Percentiles rank a stretch among this genome's conserved stretches.
Evolutionary conservation across 2,797 vertebrate genomes (phyloP).

Genomic region (Siniperca obscura): DNA sequence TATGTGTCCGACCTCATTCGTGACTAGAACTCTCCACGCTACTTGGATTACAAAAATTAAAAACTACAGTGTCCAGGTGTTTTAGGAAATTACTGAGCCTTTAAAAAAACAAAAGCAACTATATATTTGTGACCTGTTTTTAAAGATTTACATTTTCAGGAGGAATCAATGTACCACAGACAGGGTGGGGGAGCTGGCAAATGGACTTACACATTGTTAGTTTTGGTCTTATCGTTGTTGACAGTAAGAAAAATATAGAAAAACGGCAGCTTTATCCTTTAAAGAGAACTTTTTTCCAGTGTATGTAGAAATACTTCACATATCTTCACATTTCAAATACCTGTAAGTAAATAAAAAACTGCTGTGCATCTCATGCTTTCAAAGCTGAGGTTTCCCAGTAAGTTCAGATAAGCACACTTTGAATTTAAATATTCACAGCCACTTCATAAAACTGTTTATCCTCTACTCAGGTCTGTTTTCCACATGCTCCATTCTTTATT

Average conservation of each 20-base stretch:
- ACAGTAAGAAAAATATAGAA: not conserved
- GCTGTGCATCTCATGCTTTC: slow-evolving; percentile 24
- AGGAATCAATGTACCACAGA: not conserved
- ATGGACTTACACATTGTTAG: not conserved
- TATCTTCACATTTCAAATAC: slow-evolving; percentile 25
- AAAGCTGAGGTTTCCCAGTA: slow-evolving; percentile 32
- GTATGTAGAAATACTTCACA: slow-evolving; percentile 34
- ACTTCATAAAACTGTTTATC: slow-evolving; percentile 33
- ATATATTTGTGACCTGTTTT: not conserved
- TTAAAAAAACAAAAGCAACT: not conserved
- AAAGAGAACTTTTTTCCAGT: slow-evolving; percentile 36
- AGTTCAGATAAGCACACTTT: slow-evolving; percentile 35
- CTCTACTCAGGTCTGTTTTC: not conserved
- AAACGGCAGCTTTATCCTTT: not conserved
- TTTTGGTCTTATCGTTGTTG: slow-evolving; percentile 18
- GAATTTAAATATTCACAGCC: slow-evolving; percentile 42
- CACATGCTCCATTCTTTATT: slow-evolving; percentile 3
- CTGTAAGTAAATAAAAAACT: slow-evolving; percentile 53
- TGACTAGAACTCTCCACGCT: no score
- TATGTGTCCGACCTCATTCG: no score
- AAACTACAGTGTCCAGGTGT: not conserved
- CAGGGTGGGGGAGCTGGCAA: not conserved
- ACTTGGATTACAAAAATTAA: not conserved
- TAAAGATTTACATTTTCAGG: not conserved
- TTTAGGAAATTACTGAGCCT: not conserved